Conservation (phyloP, 2,113 vertebrate species). For the Pyrgilauda ruficollis region DNA sequence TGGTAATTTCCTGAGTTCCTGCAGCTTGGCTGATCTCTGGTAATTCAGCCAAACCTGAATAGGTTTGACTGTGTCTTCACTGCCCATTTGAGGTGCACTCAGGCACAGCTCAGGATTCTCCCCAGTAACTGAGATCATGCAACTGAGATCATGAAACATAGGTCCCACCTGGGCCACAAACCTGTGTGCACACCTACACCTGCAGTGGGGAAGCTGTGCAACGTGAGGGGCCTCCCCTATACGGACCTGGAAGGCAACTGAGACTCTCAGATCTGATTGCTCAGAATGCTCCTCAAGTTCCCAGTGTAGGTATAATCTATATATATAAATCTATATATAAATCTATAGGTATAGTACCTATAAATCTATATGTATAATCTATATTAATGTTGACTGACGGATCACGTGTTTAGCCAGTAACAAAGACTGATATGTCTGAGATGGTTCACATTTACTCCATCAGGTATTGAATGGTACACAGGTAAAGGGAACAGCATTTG, state of each 20-base stretch:
- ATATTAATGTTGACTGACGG: too few species aligned
- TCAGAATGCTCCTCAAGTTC: background rate
- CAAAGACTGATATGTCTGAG: background rate
- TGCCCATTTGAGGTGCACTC: background rate
- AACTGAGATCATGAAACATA: background rate
- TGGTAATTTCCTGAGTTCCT: fast-evolving
- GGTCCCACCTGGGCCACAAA: background rate
- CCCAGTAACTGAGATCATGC: background rate
- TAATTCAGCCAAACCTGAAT: background rate
- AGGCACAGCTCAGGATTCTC: background rate
- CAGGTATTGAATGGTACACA: background rate
- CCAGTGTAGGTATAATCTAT: background rate
- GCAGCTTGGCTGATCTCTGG: background rate
- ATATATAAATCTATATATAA: too few species aligned
- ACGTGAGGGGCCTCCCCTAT: fast-evolving
- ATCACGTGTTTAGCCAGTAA: background rate
- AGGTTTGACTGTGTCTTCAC: background rate
- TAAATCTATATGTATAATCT: too few species aligned
- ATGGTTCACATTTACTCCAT: background rate
- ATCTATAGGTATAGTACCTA: too few species aligned
- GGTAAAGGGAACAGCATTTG: background rate
- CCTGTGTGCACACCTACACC: too few species aligned
- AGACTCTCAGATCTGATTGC: background rate
- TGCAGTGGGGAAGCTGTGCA: background rate
- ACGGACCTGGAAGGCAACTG: background rate